These are phyloP conservation scores for Esox masquinongy DNA, from an alignment of 2,797 vertebrate species.

Conservation along the genomic window DNA sequence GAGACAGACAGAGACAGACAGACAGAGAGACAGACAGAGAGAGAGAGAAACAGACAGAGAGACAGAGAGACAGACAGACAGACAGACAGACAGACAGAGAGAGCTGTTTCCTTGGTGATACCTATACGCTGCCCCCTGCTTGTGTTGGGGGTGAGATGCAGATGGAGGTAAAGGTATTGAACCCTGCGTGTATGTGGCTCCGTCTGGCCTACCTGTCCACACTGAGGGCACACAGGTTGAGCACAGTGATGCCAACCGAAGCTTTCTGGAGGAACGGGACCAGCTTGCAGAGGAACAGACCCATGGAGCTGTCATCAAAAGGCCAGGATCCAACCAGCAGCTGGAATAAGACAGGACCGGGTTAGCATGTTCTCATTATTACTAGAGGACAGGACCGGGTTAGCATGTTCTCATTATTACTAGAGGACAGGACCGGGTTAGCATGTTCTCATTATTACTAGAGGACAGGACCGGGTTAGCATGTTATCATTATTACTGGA, in stretches of 20 bases:
- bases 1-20: conserved; percentile 11
- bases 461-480: too few relatives aligned
- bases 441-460: too few relatives aligned
- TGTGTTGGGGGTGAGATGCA: too few relatives aligned
- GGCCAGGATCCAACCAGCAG: conserved; percentile 86
- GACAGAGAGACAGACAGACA: not conserved
- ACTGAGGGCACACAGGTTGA: conserved; percentile 93
- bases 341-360: conserved; percentile 58
- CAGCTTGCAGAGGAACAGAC: conserved; percentile 89
- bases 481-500: too few relatives aligned
- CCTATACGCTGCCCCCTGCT: too few relatives aligned
- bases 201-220: conserved; percentile 86
- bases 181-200: not conserved
- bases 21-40: too few relatives aligned
- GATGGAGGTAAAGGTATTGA: too few relatives aligned
- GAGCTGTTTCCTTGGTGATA: not conserved
- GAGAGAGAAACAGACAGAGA: not conserved
- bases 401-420: too few relatives aligned
- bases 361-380: not conserved
- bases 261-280: conserved; percentile 95
- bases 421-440: too few relatives aligned
- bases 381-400: not conserved
- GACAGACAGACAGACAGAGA: not conserved
- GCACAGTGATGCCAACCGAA: conserved; percentile 93
- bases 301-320: conserved; percentile 80